phyloP scores from a whole-genome alignment of 2,797 vertebrate species.

The Peromyscus attwateri region DNA sequence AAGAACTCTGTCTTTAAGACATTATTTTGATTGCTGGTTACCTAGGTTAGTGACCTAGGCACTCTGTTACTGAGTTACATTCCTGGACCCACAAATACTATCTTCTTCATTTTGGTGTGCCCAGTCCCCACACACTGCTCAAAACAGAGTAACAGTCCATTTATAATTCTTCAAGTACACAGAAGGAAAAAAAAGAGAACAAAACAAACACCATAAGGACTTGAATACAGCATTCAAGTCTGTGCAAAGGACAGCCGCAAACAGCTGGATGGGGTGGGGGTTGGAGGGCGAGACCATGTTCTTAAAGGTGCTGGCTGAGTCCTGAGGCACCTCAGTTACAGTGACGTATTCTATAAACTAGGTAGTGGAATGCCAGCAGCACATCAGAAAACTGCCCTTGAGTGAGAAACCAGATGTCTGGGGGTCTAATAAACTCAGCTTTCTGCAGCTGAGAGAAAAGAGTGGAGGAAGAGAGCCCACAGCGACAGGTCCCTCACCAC shows the following conservation, averaged over 20 bases:
- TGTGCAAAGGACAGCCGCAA: neutral
- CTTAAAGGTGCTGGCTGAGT: neutral
- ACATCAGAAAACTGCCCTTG: constrained; percentile 10
- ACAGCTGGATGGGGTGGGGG: neutral
- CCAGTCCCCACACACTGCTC: neutral
- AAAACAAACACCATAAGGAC: neutral
- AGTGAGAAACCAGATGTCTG: neutral
- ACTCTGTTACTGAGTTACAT: neutral
- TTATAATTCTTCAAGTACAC: neutral
- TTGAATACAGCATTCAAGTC: neutral
- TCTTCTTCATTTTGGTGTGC: neutral
- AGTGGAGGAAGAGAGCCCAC: neutral
- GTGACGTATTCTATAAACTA: neutral
- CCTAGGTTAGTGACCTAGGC: no score
- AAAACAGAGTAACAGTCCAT: neutral
- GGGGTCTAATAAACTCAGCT: neutral
- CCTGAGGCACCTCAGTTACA: neutral
- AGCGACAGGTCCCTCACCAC: neutral
- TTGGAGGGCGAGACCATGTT: neutral
- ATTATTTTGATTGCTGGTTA: neutral
- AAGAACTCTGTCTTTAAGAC: neutral
- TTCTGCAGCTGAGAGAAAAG: neutral
- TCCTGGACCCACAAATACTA: neutral
- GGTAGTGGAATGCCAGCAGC: neutral
- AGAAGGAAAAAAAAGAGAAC: neutral